These are phyloP conservation scores for Ariopsis seemanni DNA, from an alignment of 2,113 vertebrate genomes.

Conservation along the genomic window DNA sequence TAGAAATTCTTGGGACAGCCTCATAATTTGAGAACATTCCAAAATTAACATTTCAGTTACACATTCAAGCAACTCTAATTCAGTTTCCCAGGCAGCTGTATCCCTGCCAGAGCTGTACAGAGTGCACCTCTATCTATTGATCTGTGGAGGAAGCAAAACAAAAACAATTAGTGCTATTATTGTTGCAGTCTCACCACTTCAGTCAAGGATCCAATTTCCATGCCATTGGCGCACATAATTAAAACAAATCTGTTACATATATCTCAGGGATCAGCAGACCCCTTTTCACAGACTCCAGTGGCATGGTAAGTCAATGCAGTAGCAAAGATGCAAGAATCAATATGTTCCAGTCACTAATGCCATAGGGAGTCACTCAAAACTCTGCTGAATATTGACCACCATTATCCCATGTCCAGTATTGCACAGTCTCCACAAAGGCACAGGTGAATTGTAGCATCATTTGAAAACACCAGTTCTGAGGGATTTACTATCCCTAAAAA, in stretches of 20 bases:
- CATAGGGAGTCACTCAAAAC: conserved; percentile 72
- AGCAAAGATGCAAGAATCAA: conserved; percentile 59
- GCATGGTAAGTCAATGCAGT: conserved; percentile 72
- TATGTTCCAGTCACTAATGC: conserved; percentile 67
- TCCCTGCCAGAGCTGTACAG: conserved; percentile 55
- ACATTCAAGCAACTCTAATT: conserved; percentile 50
- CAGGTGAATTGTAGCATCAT: conserved; percentile 61
- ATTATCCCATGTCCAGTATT: conserved; percentile 54
- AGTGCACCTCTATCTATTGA: conserved; percentile 72
- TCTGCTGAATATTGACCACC: conserved; percentile 64
- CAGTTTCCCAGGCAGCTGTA: conserved; percentile 46
- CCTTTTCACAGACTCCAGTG: conserved; percentile 69
- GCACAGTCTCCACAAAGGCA: conserved; percentile 53
- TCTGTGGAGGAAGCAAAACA: conserved; percentile 62
- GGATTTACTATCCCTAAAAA: conserved; percentile 54
- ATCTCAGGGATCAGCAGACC: conserved; percentile 70
- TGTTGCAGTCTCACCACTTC: conserved; percentile 71
- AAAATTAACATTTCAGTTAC: conserved; percentile 3
- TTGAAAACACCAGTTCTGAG: conserved; percentile 46
- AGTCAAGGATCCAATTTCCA: conserved; percentile 76
- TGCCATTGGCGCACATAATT: conserved; percentile 79
- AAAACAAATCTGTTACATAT: conserved; percentile 81
- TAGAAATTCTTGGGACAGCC: conserved; percentile 1
- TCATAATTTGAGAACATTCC: background rate
- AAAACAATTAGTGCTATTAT: conserved; percentile 74